Percentiles rank a stretch among this genome's conserved stretches.
Conservation (phyloP, 37 sponge, comb jelly and placozoan species). For the Ianthella basta region DNA sequence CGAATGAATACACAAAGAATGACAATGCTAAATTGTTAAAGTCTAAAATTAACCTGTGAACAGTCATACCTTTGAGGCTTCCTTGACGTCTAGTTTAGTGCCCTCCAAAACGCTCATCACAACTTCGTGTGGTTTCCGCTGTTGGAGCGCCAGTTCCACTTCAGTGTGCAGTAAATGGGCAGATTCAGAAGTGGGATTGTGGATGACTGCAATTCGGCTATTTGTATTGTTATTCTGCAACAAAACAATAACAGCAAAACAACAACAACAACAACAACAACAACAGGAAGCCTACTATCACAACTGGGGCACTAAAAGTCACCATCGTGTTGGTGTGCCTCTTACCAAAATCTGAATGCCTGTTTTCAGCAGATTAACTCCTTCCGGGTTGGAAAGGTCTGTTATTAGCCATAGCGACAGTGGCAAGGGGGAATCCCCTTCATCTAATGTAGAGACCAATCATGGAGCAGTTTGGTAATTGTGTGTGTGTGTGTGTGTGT, state of each 20-base stretch:
- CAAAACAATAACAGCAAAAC: neutral
- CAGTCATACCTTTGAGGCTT: neutral
- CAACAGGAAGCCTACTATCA: no score
- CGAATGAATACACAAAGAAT: no score
- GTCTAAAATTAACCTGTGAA: no score
- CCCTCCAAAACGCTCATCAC: neutral
- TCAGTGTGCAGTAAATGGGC: neutral
- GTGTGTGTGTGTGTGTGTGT: conserved; percentile 9
- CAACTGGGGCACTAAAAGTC: no score
- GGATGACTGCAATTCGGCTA: conserved; percentile 5
- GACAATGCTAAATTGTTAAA: no score
- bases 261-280: no score
- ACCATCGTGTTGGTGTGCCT: no score
- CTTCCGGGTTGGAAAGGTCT: no score
- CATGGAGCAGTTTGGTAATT: neutral
- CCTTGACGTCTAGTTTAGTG: neutral
- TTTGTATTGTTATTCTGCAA: neutral
- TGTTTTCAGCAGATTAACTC: no score
- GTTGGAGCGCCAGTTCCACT: conserved; percentile 5
- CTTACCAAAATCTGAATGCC: no score
- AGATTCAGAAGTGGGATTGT: conserved; percentile 18
- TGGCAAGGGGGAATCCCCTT: neutral
- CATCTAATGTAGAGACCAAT: conserved; percentile 1
- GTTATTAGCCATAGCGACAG: no score
- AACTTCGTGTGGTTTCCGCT: neutral